phyloP scores from a whole-genome alignment of 2,888 invertebrate genomes.

The Arenicola marina region DNA sequence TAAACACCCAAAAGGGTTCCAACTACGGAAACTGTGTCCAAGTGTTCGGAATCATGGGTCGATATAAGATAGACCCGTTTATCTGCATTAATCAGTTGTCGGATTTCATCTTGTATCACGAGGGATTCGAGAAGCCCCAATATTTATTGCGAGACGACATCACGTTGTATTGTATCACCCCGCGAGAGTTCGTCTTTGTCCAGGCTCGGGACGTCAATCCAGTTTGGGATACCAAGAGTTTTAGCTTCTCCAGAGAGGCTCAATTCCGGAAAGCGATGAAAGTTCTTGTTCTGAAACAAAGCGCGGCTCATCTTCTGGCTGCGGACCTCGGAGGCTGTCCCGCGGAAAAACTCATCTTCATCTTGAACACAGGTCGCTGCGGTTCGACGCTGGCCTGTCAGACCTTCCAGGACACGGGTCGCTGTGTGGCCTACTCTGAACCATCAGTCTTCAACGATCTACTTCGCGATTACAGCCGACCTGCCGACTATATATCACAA shows the following conservation, averaged over 20 bases:
- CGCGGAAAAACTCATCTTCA: not conserved
- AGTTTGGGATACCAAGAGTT: not conserved
- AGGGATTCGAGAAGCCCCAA: not conserved
- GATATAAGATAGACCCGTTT: not conserved
- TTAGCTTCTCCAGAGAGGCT: not conserved
- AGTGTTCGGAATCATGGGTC: not conserved
- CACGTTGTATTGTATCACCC: not conserved
- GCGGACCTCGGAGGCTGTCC: not conserved
- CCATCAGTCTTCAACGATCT: not conserved
- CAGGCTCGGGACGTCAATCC: not conserved
- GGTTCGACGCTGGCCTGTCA: conserved; percentile 2
- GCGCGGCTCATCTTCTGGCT: not conserved
- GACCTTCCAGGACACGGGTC: not conserved
- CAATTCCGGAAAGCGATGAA: not conserved
- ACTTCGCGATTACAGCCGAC: not conserved
- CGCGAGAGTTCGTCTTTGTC: not conserved
- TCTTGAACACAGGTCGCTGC: not conserved
- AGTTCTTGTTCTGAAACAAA: not conserved
- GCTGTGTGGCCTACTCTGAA: not conserved
- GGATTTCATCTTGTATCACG: not conserved
- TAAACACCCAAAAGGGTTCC: not conserved
- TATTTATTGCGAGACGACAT: not conserved
- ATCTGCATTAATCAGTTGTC: not conserved
- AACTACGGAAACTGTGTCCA: not conserved
- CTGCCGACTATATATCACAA: not conserved